Percentiles rank a stretch among this genome's conserved stretches.
These are phyloP conservation scores for Crematogaster levior DNA, from an alignment of 2,888 invertebrate genomes.

Conservation along the genomic window DNA sequence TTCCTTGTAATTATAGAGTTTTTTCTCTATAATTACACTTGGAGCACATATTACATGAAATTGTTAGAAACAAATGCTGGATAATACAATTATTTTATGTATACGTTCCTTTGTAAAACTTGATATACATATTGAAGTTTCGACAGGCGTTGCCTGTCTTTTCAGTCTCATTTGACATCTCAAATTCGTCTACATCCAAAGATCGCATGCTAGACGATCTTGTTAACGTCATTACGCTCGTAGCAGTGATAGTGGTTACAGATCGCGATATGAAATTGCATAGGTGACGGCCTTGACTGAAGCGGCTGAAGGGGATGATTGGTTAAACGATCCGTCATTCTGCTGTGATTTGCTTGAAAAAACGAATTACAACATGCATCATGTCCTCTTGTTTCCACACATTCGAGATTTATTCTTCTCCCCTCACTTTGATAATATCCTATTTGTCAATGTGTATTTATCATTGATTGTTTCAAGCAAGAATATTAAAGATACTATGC, in stretches of 20 bases:
- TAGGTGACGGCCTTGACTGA: constrained; percentile 37
- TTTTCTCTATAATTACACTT: background rate
- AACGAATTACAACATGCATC: constrained; percentile 26
- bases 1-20: no score
- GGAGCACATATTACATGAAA: background rate
- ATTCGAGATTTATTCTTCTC: constrained; percentile 1
- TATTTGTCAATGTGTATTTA: background rate
- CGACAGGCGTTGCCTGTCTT: background rate
- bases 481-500: constrained; percentile 11
- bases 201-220: constrained; percentile 14
- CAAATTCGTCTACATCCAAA: constrained; percentile 3
- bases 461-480: background rate
- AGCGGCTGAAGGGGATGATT: constrained; percentile 28
- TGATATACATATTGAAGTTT: background rate
- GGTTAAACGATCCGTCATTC: constrained; percentile 30
- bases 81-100: background rate
- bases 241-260: constrained; percentile 20
- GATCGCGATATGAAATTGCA: constrained; percentile 32
- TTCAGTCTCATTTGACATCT: background rate
- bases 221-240: constrained; percentile 28
- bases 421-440: background rate
- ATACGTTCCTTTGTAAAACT: background rate
- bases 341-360: constrained; percentile 10
- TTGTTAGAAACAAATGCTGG: background rate
- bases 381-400: background rate